Conservation (phyloP, 1,140 invertebrate species). For the Drosophila paulistorum region DNA sequence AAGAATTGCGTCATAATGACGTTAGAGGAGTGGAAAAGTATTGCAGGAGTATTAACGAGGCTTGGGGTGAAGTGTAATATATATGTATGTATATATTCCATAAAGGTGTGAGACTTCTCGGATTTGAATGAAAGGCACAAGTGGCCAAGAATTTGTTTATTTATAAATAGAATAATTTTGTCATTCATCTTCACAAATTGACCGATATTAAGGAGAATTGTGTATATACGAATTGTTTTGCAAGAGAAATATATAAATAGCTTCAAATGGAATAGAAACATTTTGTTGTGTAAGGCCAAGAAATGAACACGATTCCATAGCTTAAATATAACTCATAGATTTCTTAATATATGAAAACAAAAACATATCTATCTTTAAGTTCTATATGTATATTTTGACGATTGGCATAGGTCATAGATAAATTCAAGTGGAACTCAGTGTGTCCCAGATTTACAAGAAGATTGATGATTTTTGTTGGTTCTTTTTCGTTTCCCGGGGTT, state of each 20-base stretch:
- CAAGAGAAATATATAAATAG: constrained; percentile 2
- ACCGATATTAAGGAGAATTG: constrained; percentile 51
- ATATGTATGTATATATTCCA: background rate
- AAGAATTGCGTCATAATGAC: constrained; percentile 61
- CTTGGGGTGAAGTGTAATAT: background rate
- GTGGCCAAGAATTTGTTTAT: constrained; percentile 30
- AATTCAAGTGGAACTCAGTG: background rate
- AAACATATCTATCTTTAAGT: background rate
- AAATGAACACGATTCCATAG: background rate
- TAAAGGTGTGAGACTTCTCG: constrained; percentile 58
- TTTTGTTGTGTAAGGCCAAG: constrained; percentile 6
- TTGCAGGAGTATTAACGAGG: constrained; percentile 10
- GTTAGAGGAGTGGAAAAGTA: constrained; percentile 16
- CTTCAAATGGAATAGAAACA: background rate
- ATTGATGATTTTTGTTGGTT: background rate
- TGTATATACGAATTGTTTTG: constrained; percentile 2
- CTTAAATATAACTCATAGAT: background rate
- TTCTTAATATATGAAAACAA: background rate
- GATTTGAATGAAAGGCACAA: constrained; percentile 34
- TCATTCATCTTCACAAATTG: constrained; percentile 50
- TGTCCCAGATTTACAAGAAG: background rate
- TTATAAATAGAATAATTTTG: constrained; percentile 70
- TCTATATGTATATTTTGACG: background rate
- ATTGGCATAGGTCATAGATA: constrained; percentile 1
- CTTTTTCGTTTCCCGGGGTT: background rate